A percentile compares a stretch with the other conserved stretches of the same genome.
Conservation (phyloP, 2,888 invertebrate species). For the Schizaphis graminum region DNA sequence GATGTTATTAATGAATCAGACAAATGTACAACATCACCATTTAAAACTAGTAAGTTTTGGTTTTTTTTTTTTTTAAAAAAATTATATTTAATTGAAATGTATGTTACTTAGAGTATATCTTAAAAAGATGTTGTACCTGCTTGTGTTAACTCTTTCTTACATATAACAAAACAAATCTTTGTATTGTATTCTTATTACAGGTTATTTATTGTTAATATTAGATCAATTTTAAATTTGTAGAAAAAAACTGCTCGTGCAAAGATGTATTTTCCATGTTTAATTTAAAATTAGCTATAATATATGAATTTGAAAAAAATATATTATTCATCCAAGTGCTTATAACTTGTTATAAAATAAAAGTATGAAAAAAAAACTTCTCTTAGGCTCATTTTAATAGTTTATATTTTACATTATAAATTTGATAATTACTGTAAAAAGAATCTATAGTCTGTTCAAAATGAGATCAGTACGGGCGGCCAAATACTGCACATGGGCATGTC, state of each 20-base stretch:
- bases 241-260: not conserved
- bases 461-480: too few species aligned
- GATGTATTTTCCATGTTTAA: not conserved
- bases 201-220: not conserved
- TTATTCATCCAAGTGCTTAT: not conserved
- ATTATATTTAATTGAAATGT: not conserved
- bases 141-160: not conserved
- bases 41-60: constrained; percentile 19
- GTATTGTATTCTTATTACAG: not conserved
- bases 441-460: not conserved
- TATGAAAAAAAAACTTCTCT: not conserved
- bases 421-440: not conserved
- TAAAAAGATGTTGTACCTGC: not conserved
- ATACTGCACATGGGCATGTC: too few species aligned
- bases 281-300: not conserved
- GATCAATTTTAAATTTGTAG: not conserved
- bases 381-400: not conserved
- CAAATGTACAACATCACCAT: not conserved
- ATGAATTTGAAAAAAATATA: not conserved
- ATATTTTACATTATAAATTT: not conserved
- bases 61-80: too few species aligned
- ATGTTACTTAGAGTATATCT: not conserved
- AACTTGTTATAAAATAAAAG: not conserved
- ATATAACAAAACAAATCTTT: not conserved
- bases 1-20: not conserved